Evolutionary conservation across 1,140 invertebrate genomes (phyloP).

Genomic region (Camponotus vicinus): DNA sequence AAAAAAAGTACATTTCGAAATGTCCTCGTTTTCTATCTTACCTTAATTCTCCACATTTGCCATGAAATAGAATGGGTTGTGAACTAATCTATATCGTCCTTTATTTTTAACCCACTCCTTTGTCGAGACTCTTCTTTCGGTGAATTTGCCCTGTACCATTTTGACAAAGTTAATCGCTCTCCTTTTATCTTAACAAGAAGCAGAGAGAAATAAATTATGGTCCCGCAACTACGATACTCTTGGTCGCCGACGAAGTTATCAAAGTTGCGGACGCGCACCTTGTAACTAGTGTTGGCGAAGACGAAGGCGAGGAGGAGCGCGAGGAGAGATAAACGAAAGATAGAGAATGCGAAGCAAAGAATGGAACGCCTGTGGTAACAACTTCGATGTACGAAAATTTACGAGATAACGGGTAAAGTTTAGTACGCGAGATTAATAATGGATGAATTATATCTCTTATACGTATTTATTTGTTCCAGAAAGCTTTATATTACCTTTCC

Average conservation of each 20-base stretch:
- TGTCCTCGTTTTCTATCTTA: background rate
- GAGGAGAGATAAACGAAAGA: background rate
- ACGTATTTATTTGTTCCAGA: conserved; percentile 32
- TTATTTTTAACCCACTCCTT: background rate
- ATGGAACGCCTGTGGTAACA: conserved; percentile 22
- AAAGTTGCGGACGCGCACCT: conserved; percentile 49
- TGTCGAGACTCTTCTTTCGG: conserved; percentile 16
- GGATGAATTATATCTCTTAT: conserved; percentile 45
- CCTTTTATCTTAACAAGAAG: conserved; percentile 39
- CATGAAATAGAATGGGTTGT: background rate
- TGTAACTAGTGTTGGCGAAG: conserved; percentile 29
- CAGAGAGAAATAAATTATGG: conserved; percentile 58
- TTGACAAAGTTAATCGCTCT: conserved; percentile 55
- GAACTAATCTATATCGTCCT: background rate
- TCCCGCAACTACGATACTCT: conserved; percentile 42
- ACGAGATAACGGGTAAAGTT: conserved; percentile 49
- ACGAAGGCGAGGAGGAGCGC: conserved; percentile 3
- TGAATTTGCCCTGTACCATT: background rate
- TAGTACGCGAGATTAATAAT: conserved; percentile 43
- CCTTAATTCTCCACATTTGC: background rate
- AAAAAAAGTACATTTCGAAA: background rate
- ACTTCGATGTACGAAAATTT: conserved; percentile 54
- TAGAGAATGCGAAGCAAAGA: conserved; percentile 36
- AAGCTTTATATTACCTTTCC: background rate
- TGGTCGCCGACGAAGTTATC: conserved; percentile 53